Evolutionary conservation across 1,140 invertebrate genomes (phyloP).

Genomic region (Neodiprion pinetum): DNA sequence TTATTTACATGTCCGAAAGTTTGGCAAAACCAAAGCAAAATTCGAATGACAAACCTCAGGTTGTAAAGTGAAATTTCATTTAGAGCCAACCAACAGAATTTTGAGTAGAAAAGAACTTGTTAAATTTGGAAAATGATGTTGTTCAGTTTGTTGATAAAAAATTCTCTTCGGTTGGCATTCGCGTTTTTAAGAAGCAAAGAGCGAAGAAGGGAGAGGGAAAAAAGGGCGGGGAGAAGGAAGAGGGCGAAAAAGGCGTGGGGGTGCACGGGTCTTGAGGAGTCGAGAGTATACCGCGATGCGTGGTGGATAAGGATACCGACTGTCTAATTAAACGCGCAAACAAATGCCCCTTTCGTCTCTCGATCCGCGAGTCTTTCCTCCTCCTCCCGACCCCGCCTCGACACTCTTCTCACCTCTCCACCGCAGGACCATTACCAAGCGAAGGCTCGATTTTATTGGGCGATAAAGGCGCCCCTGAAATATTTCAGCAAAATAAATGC

Average conservation of each 20-base stretch:
- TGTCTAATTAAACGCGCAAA: conserved; percentile 39
- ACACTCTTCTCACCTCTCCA: conserved; percentile 10
- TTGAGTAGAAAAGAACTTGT: no score
- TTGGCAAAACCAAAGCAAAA: background rate
- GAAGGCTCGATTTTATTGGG: conserved; percentile 23
- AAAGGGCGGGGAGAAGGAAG: background rate
- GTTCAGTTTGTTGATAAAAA: background rate
- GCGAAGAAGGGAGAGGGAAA: no score
- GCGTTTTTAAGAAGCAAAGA: background rate
- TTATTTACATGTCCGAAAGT: background rate
- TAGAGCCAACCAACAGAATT: no score
- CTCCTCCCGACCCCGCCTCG: conserved; percentile 16
- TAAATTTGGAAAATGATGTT: background rate
- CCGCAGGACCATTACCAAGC: conserved; percentile 3
- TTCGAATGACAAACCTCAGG: background rate
- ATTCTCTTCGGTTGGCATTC: background rate
- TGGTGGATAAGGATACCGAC: conserved; percentile 32
- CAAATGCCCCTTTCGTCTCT: conserved; percentile 30
- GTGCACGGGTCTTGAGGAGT: conserved; percentile 25
- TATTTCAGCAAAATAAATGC: conserved; percentile 24
- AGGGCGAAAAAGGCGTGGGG: background rate
- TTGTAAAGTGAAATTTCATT: background rate
- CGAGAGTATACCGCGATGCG: conserved; percentile 27
- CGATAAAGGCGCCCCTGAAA: conserved; percentile 24
- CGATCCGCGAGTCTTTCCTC: conserved; percentile 16